Base-by-base conservation (phyloP, 2,888 invertebrate genomes). In the Drosophila helvetica region DNA sequence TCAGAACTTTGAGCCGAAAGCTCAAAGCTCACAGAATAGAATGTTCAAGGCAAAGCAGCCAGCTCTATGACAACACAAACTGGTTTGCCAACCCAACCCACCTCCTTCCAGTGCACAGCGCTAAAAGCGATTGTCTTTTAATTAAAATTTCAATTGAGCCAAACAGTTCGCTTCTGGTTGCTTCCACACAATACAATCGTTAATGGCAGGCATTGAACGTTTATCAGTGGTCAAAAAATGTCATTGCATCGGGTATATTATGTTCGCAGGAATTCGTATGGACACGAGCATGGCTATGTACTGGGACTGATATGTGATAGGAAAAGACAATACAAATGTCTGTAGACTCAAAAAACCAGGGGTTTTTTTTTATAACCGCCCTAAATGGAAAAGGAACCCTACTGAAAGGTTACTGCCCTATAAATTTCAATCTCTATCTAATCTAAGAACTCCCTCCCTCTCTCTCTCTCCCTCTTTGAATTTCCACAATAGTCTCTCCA, bases 51-150 rank as follows among this genome's bases (percentile, higher is more conserved):
- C 56, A 48, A 66, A 25, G 33, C 27, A 27, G 27, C 22, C 22
- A 27, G 56, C 55, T 65, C 65, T 65, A 67, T 65, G 65, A 69
- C 60, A 62, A 48, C 62, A 71, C 55, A 71, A 71, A 72, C 63
- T 54, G 58, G 69, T 38, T 48, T n/a, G 15, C 51, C 42, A 43
- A 42, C 46, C 51, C n/a, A 3, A 10, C 30, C 30, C 3, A 15
- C 38, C 6, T 12, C 22, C 22, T 22, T 22, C 33, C 33, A 12
- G 12, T 33, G 12, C 10, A 38, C 48, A 42, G 42, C 42, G 42
- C 42, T 27, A 48, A 65, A 66, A 30, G 54, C 48, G 54, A 52
- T 54, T 38, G 38, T 47, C 47, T 66, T 27, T 42, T 50, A 48
- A 38, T 61, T 30, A 46, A 33, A 27, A 71, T 25, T 43, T 55